Base-by-base conservation (phyloP, 2,113 vertebrate species). In the Anser cygnoides region DNA sequence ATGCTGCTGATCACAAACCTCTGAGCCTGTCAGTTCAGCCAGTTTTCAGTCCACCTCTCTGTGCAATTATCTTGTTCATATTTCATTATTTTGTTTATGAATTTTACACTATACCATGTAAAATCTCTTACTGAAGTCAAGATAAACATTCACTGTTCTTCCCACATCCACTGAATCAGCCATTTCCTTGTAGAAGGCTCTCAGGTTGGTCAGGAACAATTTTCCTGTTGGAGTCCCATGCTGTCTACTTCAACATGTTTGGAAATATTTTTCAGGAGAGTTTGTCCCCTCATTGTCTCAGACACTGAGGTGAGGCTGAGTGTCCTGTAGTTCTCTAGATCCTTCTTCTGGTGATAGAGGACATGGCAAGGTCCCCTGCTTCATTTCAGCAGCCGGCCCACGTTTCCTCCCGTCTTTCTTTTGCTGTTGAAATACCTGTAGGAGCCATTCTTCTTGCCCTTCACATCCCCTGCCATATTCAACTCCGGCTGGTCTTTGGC, bases 191-290 rank as follows among this genome's bases (percentile, higher is more conserved):
- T 17, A 65, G 49, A 41, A 7, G 1, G 6, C 39, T 79, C 21
- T 83, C 0, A 0, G 13, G 4, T 15, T 57, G 6, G 20, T 67
- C 37, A 33, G 59, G 39, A 16, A 8, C 29, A 49, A 9, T 52
- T 73, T 90, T 77, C 33, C 35, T 7, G 73, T 80, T 83, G 23
- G 14, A 59, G 33, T 25, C 26, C 44, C 77, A 0, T n/a, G 25
- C 13, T 35, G 78, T 41, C 46, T 72, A 20, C 16, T 37, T 7
- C 46, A 52, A 8, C 37, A n/a, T 29, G 20, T 49, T 59, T 84
- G 44, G 65, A 35, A 49, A 46, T 43, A 9, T 62, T 74, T 50
- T 94, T n/a, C 65, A 87, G 31, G 23, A 75, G 33, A 6, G 37
- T 75, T 87, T 84, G 11, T 89, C 37, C 43, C 49, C 43, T 46